phyloP scores from a whole-genome alignment of 2,797 vertebrate species.

The Vultur gryphus region DNA sequence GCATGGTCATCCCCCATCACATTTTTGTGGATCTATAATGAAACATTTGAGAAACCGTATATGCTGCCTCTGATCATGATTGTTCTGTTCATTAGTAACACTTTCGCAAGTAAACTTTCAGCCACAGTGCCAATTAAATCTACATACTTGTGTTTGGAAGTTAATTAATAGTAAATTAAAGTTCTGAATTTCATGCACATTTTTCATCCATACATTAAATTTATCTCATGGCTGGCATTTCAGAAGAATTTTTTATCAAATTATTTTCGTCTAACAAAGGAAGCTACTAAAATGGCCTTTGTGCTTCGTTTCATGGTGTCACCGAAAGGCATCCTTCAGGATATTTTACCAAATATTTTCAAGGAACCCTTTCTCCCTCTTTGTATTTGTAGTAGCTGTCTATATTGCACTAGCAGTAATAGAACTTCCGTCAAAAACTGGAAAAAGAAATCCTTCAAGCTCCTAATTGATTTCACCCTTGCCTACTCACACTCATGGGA shows the following conservation, averaged over 20 bases:
- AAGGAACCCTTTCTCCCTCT: not conserved
- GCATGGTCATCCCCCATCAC: slow-evolving; percentile 35
- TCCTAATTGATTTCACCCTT: not conserved
- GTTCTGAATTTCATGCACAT: slow-evolving; percentile 62
- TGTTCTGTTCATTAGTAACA: slow-evolving; percentile 76
- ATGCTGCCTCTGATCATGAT: slow-evolving; percentile 53
- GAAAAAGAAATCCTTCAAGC: not conserved
- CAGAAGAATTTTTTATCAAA: not conserved
- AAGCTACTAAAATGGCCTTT: not conserved
- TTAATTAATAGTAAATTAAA: slow-evolving; percentile 69
- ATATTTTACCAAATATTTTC: not conserved
- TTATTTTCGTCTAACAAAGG: not conserved
- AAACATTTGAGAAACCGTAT: slow-evolving; percentile 49
- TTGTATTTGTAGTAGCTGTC: not conserved
- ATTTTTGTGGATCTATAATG: slow-evolving; percentile 52
- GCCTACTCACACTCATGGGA: not conserved
- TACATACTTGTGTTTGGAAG: slow-evolving; percentile 63
- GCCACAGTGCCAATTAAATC: slow-evolving; percentile 69
- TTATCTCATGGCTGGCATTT: not conserved
- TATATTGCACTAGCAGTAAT: not conserved
- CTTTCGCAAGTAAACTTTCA: slow-evolving; percentile 66
- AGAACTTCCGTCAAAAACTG: not conserved
- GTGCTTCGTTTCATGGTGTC: not conserved
- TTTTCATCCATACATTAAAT: slow-evolving; percentile 26
- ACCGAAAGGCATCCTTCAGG: not conserved